These are phyloP conservation scores for Cryptophagus acutangulus DNA, from an alignment of 2,888 invertebrate species.

Conservation along the genomic window DNA sequence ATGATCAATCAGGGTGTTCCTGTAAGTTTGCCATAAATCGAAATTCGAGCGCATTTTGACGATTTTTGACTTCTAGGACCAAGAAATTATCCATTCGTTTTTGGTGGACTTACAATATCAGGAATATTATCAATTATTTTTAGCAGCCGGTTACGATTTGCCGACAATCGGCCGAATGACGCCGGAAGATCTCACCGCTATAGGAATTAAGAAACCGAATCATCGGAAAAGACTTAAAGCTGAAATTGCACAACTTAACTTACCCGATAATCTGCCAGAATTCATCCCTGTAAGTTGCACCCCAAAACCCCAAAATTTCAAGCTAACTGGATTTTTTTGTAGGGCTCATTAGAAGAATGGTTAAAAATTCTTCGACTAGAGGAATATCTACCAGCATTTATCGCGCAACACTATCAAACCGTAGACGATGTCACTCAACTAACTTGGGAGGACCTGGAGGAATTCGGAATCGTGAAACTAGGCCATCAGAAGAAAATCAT, in stretches of 20 bases:
- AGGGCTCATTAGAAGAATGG: constrained; percentile 95
- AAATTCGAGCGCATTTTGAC: not conserved
- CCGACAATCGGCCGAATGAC: constrained; percentile 98
- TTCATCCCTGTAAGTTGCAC: constrained; percentile 75
- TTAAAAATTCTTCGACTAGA: constrained; percentile 82
- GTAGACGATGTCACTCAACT: constrained; percentile 92
- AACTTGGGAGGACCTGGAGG: constrained; percentile 98
- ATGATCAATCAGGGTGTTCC: constrained; percentile 64
- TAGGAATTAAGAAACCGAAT: constrained; percentile 93
- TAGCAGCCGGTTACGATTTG: constrained; percentile 95
- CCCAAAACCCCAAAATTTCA: constrained; percentile 7
- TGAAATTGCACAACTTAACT: constrained; percentile 90
- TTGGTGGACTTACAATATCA: constrained; percentile 89
- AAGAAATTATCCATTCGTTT: constrained; percentile 93
- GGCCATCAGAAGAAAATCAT: constrained; percentile 99
- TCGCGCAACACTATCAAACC: constrained; percentile 89
- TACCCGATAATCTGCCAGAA: constrained; percentile 92
- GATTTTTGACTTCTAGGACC: constrained; percentile 59
- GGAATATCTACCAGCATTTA: constrained; percentile 85
- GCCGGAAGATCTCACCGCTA: constrained; percentile 86
- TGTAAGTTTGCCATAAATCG: constrained; percentile 48
- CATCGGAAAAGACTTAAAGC: constrained; percentile 94
- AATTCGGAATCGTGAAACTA: constrained; percentile 86
- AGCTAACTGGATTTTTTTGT: constrained; percentile 18
- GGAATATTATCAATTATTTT: constrained; percentile 89